Conservation (phyloP, 1,140 invertebrate species). For the Ostrea denselamellosa region DNA sequence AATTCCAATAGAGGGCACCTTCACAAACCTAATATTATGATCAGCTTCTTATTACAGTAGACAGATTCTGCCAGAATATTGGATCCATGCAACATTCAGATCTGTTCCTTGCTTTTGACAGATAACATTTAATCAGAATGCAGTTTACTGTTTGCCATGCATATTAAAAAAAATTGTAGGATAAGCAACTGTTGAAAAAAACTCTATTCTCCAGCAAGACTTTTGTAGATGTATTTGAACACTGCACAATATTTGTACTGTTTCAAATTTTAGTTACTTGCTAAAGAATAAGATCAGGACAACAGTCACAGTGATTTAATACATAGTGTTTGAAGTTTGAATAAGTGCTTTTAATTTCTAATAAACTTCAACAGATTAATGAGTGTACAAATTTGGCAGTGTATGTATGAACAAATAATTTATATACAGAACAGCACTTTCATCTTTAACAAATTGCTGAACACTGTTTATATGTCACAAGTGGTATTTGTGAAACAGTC, state of each 20-base stretch:
- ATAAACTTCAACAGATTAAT: conserved; percentile 30
- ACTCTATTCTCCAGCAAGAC: not conserved
- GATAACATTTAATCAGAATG: too few species aligned
- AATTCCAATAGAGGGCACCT: too few species aligned
- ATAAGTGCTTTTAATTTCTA: conserved; percentile 34
- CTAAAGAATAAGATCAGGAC: not conserved
- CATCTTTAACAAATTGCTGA: not conserved
- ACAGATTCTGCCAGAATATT: too few species aligned
- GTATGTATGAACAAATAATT: conserved; percentile 1
- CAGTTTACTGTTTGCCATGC: not conserved
- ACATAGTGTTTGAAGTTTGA: not conserved
- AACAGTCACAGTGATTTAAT: not conserved
- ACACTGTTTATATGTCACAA: not conserved
- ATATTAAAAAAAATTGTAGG: not conserved
- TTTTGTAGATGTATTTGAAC: not conserved
- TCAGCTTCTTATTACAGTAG: too few species aligned
- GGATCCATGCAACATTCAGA: too few species aligned
- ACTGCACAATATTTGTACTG: not conserved
- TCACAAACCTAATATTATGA: too few species aligned
- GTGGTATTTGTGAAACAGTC: not conserved
- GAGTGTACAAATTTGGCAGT: conserved; percentile 14
- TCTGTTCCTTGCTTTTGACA: too few species aligned
- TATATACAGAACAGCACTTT: conserved; percentile 18
- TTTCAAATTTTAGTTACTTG: not conserved
- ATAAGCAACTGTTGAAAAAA: not conserved